Evolutionary conservation across 2,888 invertebrate genomes (phyloP), one percentile per base, ranked within the genome.

Genomic region (Physocephala rufipes): DNA sequence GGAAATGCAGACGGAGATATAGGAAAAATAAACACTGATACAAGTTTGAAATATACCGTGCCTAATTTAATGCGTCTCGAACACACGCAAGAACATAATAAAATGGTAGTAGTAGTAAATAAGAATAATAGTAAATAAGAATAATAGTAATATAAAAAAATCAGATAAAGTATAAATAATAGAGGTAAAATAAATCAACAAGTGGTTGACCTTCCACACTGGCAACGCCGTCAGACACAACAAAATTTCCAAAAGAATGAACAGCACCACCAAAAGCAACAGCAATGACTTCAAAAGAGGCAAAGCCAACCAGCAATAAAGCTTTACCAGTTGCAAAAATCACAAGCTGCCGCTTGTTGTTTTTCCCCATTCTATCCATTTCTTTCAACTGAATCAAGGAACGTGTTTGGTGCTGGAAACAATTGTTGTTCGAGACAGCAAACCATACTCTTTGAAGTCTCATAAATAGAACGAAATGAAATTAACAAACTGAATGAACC

Each of bases 191-290:
- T 1, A 16, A 45, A 13, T n/a, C 21, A 64, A 67, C 36, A 13
- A 58, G 13, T 28, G 21, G 58, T 58, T 58, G 58, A 58, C 58
- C 58, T 58, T 58, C 58, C 28, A 16, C 16, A 7, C 19, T 1
- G 19, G 49, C 16, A 2, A 1, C 49, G 19, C n/a, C 49, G 19
- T 7, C 49, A 49, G 13, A 15, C 13, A 36, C 16, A 45, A 67
- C 67, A 36, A 36, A 36, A 36, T 36, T 36, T 36, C 36, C 19
- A 49, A 7, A 21, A 26, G 65, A 51, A 65, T 26, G 26, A 59
- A 49, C 9, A 15, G 62, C 28, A 26, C 24, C 55, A 26, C 16
- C 24, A 26, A 19, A 19, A 55, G 55, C 55, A 55, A 24, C 55
- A 59, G 59, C 26, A 59, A 36, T 36, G n/a, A 30, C n/a, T 2